Percentiles rank a stretch among this genome's conserved stretches.
Evolutionary conservation across 92 coral and sea anemone species (phyloP).

Genomic region (Diadumene lineata): DNA sequence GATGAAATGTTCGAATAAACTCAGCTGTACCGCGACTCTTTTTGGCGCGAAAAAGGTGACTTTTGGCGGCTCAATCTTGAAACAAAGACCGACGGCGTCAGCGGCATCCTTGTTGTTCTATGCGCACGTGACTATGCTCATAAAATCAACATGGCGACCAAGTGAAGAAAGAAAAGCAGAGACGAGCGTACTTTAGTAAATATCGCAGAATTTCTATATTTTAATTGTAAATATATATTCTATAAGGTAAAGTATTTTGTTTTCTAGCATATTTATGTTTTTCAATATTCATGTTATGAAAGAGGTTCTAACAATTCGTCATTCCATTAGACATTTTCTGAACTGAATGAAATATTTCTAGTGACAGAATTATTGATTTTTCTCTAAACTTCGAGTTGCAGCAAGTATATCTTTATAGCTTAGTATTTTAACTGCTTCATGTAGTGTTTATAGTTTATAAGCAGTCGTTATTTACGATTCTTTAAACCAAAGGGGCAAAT

Average conservation of each 20-base stretch:
- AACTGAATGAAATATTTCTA: too few species aligned
- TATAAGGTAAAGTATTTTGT: constrained; percentile 5
- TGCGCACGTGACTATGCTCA: constrained; percentile 24
- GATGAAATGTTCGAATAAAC: background rate
- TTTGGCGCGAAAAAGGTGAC: constrained; percentile 9
- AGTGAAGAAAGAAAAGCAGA: constrained; percentile 8
- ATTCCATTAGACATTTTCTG: too few species aligned
- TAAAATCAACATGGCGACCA: constrained; percentile 34
- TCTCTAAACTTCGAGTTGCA: too few species aligned
- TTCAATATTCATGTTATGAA: too few species aligned
- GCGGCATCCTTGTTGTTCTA: constrained; percentile 12
- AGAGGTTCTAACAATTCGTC: too few species aligned
- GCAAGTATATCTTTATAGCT: too few species aligned
- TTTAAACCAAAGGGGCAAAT: too few species aligned
- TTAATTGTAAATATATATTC: background rate
- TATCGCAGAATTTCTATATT: background rate
- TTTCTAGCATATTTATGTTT: background rate
- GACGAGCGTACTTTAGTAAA: background rate
- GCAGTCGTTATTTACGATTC: too few species aligned
- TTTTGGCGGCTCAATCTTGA: constrained; percentile 15
- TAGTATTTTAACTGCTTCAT: too few species aligned
- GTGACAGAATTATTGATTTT: too few species aligned
- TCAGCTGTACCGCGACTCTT: background rate
- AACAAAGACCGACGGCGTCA: background rate
- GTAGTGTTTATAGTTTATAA: too few species aligned